Percentiles rank a stretch among this genome's conserved stretches.
Conservation (phyloP, 1,140 invertebrate species). For the Sycobia sp. region DNA sequence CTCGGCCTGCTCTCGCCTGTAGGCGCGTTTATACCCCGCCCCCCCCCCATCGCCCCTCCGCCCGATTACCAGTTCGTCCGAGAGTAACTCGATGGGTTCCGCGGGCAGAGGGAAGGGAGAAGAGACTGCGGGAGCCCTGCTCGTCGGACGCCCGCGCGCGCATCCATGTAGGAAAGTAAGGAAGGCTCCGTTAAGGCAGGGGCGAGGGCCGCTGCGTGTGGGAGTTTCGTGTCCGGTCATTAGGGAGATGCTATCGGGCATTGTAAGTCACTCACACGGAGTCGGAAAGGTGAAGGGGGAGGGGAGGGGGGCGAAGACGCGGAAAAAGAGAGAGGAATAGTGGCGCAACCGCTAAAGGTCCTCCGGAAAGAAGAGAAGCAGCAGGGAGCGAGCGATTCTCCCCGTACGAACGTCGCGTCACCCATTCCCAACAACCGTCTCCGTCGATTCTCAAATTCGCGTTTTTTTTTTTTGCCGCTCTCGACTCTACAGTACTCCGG, state of each 20-base stretch:
- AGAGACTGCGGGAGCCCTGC: no score
- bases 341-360: no score
- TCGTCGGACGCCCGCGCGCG: neutral
- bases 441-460: constrained; percentile 27
- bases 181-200: neutral
- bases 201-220: constrained; percentile 37
- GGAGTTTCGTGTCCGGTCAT: constrained; percentile 56
- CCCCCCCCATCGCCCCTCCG: neutral
- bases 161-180: neutral
- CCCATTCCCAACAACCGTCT: no score
- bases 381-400: no score
- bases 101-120: neutral
- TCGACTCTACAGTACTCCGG: no score
- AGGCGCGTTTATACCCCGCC: neutral
- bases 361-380: no score
- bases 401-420: no score
- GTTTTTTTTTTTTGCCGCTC: no score
- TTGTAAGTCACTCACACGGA: constrained; percentile 54
- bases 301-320: neutral
- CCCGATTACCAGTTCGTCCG: no score
- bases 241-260: constrained; percentile 55
- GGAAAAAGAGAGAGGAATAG: neutral
- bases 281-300: constrained; percentile 23
- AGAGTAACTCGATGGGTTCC: neutral
- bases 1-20: constrained; percentile 7